Percentiles rank a stretch among this genome's conserved stretches.
Evolutionary conservation across 2,797 vertebrate genomes (phyloP).

Genomic region (Petrocephalus schoutedeni): DNA sequence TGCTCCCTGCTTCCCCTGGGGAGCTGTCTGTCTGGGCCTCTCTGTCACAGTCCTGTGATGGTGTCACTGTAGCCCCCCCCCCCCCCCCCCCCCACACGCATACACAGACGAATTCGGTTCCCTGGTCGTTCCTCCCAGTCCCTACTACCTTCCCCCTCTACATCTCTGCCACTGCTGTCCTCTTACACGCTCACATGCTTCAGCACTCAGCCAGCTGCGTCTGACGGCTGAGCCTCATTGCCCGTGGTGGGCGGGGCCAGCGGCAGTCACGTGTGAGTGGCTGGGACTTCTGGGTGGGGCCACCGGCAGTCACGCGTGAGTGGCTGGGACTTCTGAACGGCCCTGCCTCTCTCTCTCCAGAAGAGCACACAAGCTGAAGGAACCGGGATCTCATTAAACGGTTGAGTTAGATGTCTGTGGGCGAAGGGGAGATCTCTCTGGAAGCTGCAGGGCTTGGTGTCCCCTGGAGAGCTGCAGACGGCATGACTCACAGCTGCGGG

Average conservation of each 20-base stretch:
- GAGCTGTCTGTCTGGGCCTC: background rate
- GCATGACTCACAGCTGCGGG: background rate
- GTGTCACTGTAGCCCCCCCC: background rate
- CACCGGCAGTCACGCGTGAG: background rate
- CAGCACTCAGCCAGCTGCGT: background rate
- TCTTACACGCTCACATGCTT: background rate
- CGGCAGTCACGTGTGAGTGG: background rate
- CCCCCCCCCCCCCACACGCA: background rate
- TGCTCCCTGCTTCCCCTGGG: background rate
- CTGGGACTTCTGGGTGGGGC: background rate
- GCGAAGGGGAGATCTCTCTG: constrained; percentile 1
- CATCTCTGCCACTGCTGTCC: background rate
- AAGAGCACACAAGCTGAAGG: constrained; percentile 3
- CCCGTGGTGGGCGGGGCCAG: background rate
- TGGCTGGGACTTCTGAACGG: background rate
- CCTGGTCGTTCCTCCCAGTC: background rate
- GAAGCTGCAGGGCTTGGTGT: constrained; percentile 6
- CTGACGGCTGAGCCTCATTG: background rate
- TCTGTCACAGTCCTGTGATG: background rate
- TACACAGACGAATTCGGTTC: background rate
- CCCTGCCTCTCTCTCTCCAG: background rate
- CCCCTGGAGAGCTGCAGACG: background rate
- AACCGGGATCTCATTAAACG: constrained; percentile 1
- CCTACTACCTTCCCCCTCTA: background rate
- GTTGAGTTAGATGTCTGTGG: constrained; percentile 7